These are phyloP conservation scores for Diadumene lineata DNA, from an alignment of 92 coral and sea anemone genomes.

Conservation along the genomic window DNA sequence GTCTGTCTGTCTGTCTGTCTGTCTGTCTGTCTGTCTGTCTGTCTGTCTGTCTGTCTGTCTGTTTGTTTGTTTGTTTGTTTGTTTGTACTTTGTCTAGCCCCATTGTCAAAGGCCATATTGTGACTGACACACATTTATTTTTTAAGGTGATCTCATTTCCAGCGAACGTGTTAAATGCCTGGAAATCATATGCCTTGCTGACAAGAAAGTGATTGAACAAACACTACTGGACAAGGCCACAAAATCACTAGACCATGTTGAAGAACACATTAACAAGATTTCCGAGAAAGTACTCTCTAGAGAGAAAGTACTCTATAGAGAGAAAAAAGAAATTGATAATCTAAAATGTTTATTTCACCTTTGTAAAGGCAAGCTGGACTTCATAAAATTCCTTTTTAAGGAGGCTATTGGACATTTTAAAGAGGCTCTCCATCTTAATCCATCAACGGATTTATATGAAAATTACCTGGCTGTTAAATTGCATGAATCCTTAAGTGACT, in stretches of 20 bases:
- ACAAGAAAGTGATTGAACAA: constrained; percentile 31
- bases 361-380: constrained; percentile 42
- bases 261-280: neutral
- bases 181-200: constrained; percentile 50
- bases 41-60: too few relatives aligned
- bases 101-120: too few relatives aligned
- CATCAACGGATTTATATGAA: too few relatives aligned
- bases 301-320: neutral
- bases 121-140: too few relatives aligned
- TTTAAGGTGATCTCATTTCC: neutral
- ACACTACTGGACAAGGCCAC: constrained; percentile 11
- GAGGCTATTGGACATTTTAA: constrained; percentile 20
- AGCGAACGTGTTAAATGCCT: constrained; percentile 55
- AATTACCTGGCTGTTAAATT: too few relatives aligned
- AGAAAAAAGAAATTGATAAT: constrained; percentile 18
- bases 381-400: neutral
- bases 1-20: too few relatives aligned
- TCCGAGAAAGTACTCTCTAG: too few relatives aligned
- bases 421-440: too few relatives aligned
- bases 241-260: constrained; percentile 36
- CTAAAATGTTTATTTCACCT: constrained; percentile 29
- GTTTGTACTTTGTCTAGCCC: too few relatives aligned
- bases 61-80: neutral
- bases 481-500: too few relatives aligned
- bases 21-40: too few relatives aligned